These are phyloP conservation scores for Eupithecia subfuscata DNA, from an alignment of 2,888 invertebrate genomes.

Conservation along the genomic window DNA sequence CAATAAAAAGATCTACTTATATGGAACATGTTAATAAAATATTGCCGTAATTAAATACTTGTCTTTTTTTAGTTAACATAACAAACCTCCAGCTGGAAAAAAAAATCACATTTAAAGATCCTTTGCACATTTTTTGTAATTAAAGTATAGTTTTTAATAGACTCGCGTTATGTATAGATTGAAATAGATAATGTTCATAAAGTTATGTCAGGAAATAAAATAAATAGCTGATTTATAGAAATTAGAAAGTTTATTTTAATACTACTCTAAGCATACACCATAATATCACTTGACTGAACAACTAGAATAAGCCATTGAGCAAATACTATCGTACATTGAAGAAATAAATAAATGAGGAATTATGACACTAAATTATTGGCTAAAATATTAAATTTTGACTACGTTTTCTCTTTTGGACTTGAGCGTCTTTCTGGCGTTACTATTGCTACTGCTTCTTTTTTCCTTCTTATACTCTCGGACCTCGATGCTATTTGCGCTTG, in stretches of 20 bases:
- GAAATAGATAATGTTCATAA: neutral
- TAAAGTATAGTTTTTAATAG: too few species aligned
- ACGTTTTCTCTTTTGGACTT: slow-evolving; percentile 59
- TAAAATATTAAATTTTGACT: slow-evolving; percentile 61
- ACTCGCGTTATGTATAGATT: neutral
- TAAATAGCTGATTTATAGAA: slow-evolving; percentile 32
- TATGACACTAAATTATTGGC: slow-evolving; percentile 79
- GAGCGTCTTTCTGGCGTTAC: slow-evolving; percentile 55
- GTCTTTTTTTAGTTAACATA: neutral
- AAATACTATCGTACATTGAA: slow-evolving; percentile 55
- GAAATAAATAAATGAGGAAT: slow-evolving; percentile 45
- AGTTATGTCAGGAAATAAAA: neutral
- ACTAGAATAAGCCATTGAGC: slow-evolving; percentile 73
- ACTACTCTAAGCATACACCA: slow-evolving; percentile 81
- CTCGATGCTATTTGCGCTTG: slow-evolving; percentile 10
- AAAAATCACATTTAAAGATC: too few species aligned
- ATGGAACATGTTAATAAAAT: neutral
- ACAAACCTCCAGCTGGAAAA: too few species aligned
- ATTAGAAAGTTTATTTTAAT: slow-evolving; percentile 69
- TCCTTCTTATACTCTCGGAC: slow-evolving; percentile 50
- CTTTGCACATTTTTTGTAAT: neutral
- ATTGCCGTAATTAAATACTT: neutral
- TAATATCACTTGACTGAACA: slow-evolving; percentile 83
- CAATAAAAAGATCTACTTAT: neutral
- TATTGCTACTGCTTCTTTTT: slow-evolving; percentile 60